Evolutionary conservation across 2,888 invertebrate genomes (phyloP), one percentile per base, ranked within the genome.

Genomic region (Mythimna ferrago): DNA sequence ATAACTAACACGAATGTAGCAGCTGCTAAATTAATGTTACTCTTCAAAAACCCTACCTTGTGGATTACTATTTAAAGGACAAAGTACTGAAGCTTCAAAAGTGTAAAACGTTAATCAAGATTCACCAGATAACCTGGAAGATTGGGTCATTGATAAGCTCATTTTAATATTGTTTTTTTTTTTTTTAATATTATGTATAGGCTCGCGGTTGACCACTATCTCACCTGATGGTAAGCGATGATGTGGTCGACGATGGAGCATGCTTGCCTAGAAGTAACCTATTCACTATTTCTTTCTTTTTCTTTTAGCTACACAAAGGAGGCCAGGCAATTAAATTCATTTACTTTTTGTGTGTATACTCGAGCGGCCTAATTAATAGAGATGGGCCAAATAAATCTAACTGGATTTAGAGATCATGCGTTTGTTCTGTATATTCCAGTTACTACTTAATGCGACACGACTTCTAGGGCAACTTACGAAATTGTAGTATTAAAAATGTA

Each of bases 251-350:
- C 48, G 48, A 48, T 48, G 48, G 16, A 48, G 16, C 48, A 48
- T 6, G 16, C 48, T 48, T 48, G 16, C 48, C 48, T 48, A 48
- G 48, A 48, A 48, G 16, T 21, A 53, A 61, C 56, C 35, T 66
- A 65, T 62, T 69, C 32, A 35, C 54, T 54, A 35, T 21, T 58
- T 62, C 1, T 14, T 48, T 65, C 9, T 57, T 60, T 72, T 72
- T 51, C 48, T 67, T 73, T 73, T 76, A 85, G 76, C 72, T 70
- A 54, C 65, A 70, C 41, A 26, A 58, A 16, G 76, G 81, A 80
- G 81, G 84, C 76, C 81, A 83, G 84, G 84, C 81, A 84, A 64
- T 81, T 54, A 70, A 56, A 56, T 67, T 72, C 4, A 56, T 66
- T 72, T 84, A 53, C 9, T 63, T 74, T 77, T 67, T 81, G 66